A percentile compares a stretch with the other conserved stretches of the same genome.
These are phyloP conservation scores for Beris chalybata DNA, from an alignment of 2,888 invertebrate species.

Conservation along the genomic window DNA sequence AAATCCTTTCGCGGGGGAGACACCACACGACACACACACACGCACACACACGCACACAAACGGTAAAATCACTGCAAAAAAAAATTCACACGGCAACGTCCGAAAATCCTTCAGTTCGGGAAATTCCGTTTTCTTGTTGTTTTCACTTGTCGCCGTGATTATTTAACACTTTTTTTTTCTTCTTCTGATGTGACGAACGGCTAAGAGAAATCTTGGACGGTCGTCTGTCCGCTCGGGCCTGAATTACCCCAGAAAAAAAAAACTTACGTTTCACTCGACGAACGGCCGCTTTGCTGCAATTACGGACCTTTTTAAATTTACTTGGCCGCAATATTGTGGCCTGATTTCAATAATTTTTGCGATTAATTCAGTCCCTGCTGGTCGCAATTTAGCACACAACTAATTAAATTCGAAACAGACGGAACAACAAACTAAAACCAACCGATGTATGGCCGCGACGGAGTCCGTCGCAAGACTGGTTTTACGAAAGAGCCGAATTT, in stretches of 20 bases:
- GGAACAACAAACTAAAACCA: constrained; percentile 19
- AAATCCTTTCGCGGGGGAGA: too few species aligned
- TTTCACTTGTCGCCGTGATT: constrained; percentile 16
- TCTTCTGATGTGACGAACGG: not conserved
- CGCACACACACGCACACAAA: too few species aligned
- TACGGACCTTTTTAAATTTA: not conserved
- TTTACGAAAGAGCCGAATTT: constrained; percentile 2
- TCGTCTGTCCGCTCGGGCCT: not conserved
- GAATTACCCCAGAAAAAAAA: not conserved
- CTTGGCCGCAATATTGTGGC: not conserved
- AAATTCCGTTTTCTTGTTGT: not conserved
- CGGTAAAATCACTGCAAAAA: too few species aligned
- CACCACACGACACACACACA: too few species aligned
- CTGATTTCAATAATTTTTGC: not conserved
- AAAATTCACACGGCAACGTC: not conserved
- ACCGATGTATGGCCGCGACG: constrained; percentile 41
- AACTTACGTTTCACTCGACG: constrained; percentile 13
- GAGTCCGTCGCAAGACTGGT: constrained; percentile 41
- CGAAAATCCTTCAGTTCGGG: not conserved
- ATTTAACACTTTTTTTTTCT: constrained; percentile 16
- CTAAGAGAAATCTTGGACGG: constrained; percentile 16
- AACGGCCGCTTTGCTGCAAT: not conserved
- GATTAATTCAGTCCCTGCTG: not conserved
- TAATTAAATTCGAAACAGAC: constrained; percentile 1
- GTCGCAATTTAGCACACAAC: constrained; percentile 6